Evolutionary conservation across 2,113 vertebrate species (phyloP), one percentile per base, ranked within the genome.

Genomic region (Mesoclemmys tuberculata): DNA sequence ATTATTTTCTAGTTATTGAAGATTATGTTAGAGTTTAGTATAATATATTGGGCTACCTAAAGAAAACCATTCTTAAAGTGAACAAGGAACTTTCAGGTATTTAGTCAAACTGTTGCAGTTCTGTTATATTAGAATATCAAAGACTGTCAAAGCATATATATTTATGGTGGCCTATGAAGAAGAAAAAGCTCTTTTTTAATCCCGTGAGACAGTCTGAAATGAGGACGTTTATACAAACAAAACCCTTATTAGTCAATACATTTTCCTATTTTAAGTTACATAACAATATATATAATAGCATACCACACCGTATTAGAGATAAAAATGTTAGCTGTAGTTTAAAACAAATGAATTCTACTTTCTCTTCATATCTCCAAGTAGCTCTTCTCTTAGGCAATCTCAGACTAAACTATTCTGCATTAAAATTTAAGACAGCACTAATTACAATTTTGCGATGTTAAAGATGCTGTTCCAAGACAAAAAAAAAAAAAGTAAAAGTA

Each of bases 21-120:
- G 38, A 22, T 54, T 84, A 46, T 55, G 51, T 80, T 92, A 90
- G 90, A 93, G 86, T 61, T 22, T 61, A 90, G 64, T 52, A 90
- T 2, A 55, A 68, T 54, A 38, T 10, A 71, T 4, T 54, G 92
- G 4, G 90, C 27, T 80, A 82, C 82, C 55, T 85, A 78, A 1
- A 1, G 31, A n/a, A 55, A 79, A 87, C 55, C 90, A 82, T 71
- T 89, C 80, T 91, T 54, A 41, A 89, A 92, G 74, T 82, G 75
- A 84, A 77, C 35, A 54, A 74, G 7, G 44, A 81, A 49, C 64
- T 68, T 68, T 10, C 19, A 68, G 18, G 58, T 80, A 51, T 35
- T 41, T 75, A 56, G 19, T 68, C 24, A 78, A 83, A 82, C 46
- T 80, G 61, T 29, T 93, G 85, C 82, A 85, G 16, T 1, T 85